Percentiles rank a stretch among this genome's conserved stretches.
These are phyloP conservation scores for Thaumatotibia leucotreta DNA, from an alignment of 1,140 invertebrate species.

Conservation along the genomic window DNA sequence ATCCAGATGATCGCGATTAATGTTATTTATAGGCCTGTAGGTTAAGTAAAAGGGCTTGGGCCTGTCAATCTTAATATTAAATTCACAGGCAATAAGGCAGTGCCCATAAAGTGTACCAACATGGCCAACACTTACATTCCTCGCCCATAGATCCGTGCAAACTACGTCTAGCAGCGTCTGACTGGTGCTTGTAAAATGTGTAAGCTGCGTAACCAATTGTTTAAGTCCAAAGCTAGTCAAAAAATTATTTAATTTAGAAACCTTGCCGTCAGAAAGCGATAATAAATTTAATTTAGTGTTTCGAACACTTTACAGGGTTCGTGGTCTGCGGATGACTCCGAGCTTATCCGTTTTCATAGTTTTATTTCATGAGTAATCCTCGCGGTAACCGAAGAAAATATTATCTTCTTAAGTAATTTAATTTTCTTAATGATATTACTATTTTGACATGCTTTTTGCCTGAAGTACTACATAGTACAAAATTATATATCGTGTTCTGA, in stretches of 20 bases:
- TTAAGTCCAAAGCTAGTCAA: neutral
- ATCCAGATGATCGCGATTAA: neutral
- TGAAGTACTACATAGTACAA: no score
- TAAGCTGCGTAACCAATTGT: slow-evolving; percentile 15
- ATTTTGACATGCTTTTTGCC: no score
- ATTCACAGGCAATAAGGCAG: slow-evolving; percentile 5
- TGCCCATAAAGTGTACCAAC: slow-evolving; percentile 9
- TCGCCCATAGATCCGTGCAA: slow-evolving; percentile 17
- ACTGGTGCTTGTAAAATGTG: slow-evolving; percentile 16
- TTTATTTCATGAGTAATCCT: no score
- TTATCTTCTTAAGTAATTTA: no score
- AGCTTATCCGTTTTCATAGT: no score
- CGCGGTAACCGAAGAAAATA: no score
- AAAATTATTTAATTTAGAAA: slow-evolving; percentile 15
- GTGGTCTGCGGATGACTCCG: no score
- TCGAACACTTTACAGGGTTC: no score
- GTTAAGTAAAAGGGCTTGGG: neutral
- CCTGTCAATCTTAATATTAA: slow-evolving; percentile 15
- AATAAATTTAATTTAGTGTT: slow-evolving; percentile 21
- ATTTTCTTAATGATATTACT: no score
- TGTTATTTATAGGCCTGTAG: slow-evolving; percentile 10
- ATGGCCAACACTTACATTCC: neutral
- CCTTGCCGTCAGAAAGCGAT: neutral
- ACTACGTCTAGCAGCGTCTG: slow-evolving; percentile 18
- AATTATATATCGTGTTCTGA: no score